Evolutionary conservation across 2,888 invertebrate species (phyloP), one percentile per base, ranked within the genome.

Genomic region (Tiliacea citrago): DNA sequence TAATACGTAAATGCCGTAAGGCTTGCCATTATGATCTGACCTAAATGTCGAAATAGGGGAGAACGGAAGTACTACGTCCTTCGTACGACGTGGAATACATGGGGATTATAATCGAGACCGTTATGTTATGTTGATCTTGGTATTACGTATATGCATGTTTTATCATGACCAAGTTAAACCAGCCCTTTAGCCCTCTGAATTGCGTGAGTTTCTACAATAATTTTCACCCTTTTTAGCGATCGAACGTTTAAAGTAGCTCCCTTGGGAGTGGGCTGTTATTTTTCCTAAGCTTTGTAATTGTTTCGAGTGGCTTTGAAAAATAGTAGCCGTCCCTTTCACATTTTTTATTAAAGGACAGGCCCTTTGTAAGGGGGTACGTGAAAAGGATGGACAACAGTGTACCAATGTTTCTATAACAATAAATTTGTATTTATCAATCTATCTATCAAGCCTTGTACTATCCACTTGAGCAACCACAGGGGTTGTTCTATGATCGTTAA

Each of bases 191-290:
- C 45, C 57, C n/a, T 80, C 51, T n/a, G n/a, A n/a, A 51, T 77
- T 63, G 73, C 80, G 80, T 78, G 77, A 29, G 62, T 58, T 47
- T 53, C 5, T 29, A 62, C 66, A n/a, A 74, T 78, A 35, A 79
- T 65, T 42, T 55, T 42, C n/a, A 79, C 65, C 65, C 60, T 45
- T n/a, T 73, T 73, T 73, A 62, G 55, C 53, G 45, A 57, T 24
- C 7, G 9, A 6, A 35, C 35, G 8, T 45, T 13, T 4, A 42
- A 62, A 60, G 16, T 45, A 2, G 62, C 35, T 73, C 61, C 39
- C 18, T 62, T 47, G 66, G 73, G 73, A 53, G 8, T 29, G 1
- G 16, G 18, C 18, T 51, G 13, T 72, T 53, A 79, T 71, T 58
- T 9, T 66, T 21, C 9, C 5, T 29, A 24, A 0, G 53, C 42